A percentile compares a stretch with the other conserved stretches of the same genome.
These are phyloP conservation scores for Phalera bucephala DNA, from an alignment of 2,888 invertebrate species.

Conservation along the genomic window DNA sequence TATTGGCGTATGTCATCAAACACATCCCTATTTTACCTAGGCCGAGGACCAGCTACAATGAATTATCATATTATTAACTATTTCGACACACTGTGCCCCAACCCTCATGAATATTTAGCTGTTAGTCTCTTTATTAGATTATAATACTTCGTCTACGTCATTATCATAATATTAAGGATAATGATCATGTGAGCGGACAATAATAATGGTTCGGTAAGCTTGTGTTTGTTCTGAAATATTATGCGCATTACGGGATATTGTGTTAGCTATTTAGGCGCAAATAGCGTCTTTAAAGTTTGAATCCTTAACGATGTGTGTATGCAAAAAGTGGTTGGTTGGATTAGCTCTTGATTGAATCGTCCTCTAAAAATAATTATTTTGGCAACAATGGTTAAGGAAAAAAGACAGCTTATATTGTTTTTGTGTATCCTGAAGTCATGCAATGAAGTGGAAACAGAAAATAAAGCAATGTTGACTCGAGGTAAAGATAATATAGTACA, in stretches of 20 bases:
- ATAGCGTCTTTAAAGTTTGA: constrained; percentile 1
- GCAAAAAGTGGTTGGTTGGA: no score
- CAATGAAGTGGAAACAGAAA: no score
- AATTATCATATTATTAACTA: constrained; percentile 48
- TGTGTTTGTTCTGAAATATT: constrained; percentile 19
- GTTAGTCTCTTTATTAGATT: constrained; percentile 30
- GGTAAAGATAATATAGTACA: no score
- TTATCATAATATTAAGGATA: constrained; percentile 36
- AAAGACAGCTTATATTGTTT: no score
- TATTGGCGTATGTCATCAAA: constrained; percentile 32
- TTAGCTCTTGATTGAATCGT: no score
- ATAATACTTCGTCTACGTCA: constrained; percentile 36
- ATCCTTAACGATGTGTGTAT: constrained; percentile 9
- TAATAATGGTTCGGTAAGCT: constrained; percentile 13
- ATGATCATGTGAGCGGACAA: constrained; percentile 18
- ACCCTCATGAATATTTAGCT: constrained; percentile 49
- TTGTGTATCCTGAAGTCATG: no score
- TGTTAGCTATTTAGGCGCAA: constrained; percentile 9
- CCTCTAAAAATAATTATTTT: no score
- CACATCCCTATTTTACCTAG: constrained; percentile 40
- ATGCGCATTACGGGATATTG: constrained; percentile 6
- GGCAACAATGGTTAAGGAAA: no score
- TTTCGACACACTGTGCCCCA: constrained; percentile 29
- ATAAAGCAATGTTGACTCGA: no score
- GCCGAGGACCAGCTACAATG: constrained; percentile 35